These are phyloP conservation scores for Netelia virgata DNA, from an alignment of 2,888 invertebrate species.

Conservation along the genomic window DNA sequence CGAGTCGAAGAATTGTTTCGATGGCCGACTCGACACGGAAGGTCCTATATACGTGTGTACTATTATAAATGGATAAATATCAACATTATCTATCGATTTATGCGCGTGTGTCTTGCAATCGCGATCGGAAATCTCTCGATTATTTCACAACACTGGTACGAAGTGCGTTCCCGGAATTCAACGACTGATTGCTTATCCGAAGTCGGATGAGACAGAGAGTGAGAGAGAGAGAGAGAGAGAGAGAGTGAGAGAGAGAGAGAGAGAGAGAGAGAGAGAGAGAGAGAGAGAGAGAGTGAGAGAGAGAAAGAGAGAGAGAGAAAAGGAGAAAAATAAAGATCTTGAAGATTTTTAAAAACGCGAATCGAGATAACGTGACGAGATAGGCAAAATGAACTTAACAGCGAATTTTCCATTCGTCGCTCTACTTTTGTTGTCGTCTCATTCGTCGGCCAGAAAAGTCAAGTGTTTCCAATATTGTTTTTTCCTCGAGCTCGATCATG, in stretches of 20 bases:
- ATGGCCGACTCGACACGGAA: no score
- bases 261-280: not conserved
- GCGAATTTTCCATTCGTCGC: slow-evolving; percentile 21
- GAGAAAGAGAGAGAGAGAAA: not conserved
- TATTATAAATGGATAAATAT: no score
- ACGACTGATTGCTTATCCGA: slow-evolving; percentile 51
- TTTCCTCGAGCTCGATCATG: slow-evolving; percentile 7
- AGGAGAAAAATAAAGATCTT: not conserved
- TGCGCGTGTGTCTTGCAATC: slow-evolving; percentile 3
- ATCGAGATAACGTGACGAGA: slow-evolving; percentile 13
- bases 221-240: not conserved
- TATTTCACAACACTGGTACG: not conserved
- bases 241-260: not conserved
- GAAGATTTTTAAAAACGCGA: slow-evolving; percentile 11
- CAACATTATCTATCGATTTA: not conserved
- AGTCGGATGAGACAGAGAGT: not conserved
- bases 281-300: not conserved
- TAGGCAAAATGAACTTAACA: not conserved
- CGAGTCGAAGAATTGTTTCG: no score
- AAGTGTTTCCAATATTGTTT: slow-evolving; percentile 38
- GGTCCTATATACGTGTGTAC: not conserved
- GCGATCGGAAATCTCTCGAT: slow-evolving; percentile 31
- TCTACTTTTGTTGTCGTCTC: slow-evolving; percentile 30
- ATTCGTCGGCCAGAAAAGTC: slow-evolving; percentile 1
- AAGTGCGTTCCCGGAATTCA: slow-evolving; percentile 37